Conservation (phyloP, 2,113 vertebrate species). For the Siniperca chuatsi region DNA sequence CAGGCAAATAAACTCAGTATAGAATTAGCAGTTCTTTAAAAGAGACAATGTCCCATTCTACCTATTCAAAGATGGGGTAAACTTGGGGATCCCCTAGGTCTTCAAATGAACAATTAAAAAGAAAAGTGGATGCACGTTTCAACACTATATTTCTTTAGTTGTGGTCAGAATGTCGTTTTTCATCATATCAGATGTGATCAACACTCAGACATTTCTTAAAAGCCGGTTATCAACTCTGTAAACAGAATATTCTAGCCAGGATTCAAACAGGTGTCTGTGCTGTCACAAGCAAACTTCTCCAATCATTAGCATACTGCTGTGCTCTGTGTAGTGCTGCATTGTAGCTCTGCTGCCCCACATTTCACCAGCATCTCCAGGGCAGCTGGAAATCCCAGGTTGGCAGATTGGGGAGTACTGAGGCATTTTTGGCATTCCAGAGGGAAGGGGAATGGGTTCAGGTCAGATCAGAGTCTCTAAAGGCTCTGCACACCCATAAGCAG, state of each 20-base stretch:
- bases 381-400: constrained; percentile 53
- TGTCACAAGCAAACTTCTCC: not conserved
- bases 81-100: not conserved
- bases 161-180: not conserved
- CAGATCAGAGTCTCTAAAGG: not conserved
- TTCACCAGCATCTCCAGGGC: constrained; percentile 48
- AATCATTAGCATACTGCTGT: not conserved
- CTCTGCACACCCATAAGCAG: constrained; percentile 15
- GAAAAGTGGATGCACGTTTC: not conserved
- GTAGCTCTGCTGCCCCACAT: constrained; percentile 15
- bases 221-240: not conserved
- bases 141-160: not conserved
- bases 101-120: not conserved
- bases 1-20: not conserved
- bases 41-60: not conserved
- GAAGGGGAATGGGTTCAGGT: constrained; percentile 51
- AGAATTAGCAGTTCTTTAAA: not conserved
- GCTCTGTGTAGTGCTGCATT: not conserved
- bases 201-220: not conserved
- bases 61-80: not conserved
- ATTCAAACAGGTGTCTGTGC: constrained; percentile 17
- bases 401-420: constrained; percentile 39
- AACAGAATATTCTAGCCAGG: not conserved
- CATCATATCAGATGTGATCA: not conserved
- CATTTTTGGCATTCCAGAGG: constrained; percentile 69